Conservation (phyloP, 2,888 invertebrate genomes). For the Epinotia demarniana region DNA sequence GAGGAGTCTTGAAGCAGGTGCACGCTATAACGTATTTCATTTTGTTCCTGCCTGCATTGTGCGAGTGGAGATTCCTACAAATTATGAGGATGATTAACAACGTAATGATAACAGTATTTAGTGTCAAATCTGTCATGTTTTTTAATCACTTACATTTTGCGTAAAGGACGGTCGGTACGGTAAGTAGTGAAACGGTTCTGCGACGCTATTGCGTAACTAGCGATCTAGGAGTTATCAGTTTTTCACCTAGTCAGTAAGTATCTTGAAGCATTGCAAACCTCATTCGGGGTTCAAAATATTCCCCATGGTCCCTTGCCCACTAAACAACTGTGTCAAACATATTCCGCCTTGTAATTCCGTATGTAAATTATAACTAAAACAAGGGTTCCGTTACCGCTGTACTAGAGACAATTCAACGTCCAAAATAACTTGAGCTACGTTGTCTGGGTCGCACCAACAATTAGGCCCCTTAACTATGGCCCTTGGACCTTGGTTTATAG, state of each 20-base stretch:
- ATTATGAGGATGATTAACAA: conserved; percentile 53
- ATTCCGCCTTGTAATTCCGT: conserved; percentile 79
- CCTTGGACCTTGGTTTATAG: conserved; percentile 68
- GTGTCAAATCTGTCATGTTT: not conserved
- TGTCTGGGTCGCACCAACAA: conserved; percentile 47
- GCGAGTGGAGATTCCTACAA: conserved; percentile 71
- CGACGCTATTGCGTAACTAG: no score
- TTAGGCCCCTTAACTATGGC: conserved; percentile 55
- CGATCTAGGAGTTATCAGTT: not conserved
- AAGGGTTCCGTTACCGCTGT: conserved; percentile 75
- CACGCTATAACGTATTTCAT: conserved; percentile 79
- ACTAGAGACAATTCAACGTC: conserved; percentile 61
- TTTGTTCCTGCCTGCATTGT: conserved; percentile 71
- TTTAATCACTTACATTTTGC: no score
- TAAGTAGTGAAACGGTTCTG: no score
- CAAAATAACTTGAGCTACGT: conserved; percentile 56
- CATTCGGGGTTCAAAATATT: not conserved
- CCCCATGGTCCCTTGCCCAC: conserved; percentile 45
- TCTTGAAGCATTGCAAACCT: not conserved
- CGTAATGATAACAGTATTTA: not conserved
- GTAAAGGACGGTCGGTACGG: no score
- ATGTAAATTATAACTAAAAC: conserved; percentile 82
- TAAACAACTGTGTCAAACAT: conserved; percentile 73
- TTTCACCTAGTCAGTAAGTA: not conserved
- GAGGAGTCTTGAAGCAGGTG: conserved; percentile 72